Evolutionary conservation across 2,797 vertebrate genomes (phyloP).

Genomic region (Lerista edwardsae): DNA sequence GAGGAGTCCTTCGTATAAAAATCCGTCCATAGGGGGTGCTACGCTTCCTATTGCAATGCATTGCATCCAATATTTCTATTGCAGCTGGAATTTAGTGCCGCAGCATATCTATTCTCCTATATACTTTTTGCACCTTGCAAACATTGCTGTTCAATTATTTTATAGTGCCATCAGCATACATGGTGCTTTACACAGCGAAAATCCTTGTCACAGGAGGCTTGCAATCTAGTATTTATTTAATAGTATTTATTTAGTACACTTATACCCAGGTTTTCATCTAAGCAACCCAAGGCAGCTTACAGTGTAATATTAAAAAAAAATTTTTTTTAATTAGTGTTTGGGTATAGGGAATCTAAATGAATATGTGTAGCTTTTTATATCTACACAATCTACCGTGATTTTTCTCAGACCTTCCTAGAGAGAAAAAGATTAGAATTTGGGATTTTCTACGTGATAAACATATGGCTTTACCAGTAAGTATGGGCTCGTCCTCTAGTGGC

Average conservation of each 20-base stretch:
- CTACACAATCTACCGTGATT: too few relatives aligned
- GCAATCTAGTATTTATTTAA: not conserved
- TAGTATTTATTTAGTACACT: too few relatives aligned
- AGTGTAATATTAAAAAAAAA: not conserved
- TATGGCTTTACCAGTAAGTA: too few relatives aligned
- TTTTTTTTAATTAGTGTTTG: not conserved
- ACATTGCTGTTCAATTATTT: not conserved
- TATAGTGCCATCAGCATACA: too few relatives aligned
- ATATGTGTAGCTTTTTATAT: too few relatives aligned
- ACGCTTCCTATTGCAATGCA: not conserved
- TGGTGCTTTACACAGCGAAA: too few relatives aligned
- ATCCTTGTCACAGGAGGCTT: too few relatives aligned
- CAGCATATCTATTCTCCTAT: not conserved
- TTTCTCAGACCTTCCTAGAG: too few relatives aligned
- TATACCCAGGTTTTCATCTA: not conserved
- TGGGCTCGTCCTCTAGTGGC: too few relatives aligned
- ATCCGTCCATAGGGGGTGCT: not conserved
- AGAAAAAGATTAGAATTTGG: too few relatives aligned
- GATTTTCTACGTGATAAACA: not conserved
- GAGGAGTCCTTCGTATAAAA: not conserved
- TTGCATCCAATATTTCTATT: not conserved
- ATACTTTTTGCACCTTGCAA: not conserved
- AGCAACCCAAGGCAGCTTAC: too few relatives aligned
- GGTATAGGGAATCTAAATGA: not conserved
- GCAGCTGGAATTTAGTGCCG: not conserved